These are phyloP conservation scores for Poecilia latipinna DNA, from an alignment of 2,113 vertebrate genomes.

Conservation along the genomic window DNA sequence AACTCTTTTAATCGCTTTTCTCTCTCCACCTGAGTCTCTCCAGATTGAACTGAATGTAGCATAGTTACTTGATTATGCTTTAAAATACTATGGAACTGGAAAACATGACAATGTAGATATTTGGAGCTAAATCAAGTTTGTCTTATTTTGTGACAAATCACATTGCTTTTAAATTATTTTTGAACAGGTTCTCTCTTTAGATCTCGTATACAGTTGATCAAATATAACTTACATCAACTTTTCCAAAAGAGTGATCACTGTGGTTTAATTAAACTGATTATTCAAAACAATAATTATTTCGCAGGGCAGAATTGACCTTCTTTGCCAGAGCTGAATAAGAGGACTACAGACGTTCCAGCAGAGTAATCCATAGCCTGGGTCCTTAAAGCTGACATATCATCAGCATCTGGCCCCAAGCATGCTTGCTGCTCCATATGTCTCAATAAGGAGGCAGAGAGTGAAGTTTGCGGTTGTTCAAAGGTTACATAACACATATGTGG, in stretches of 20 bases:
- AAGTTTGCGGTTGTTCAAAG: constrained; percentile 71
- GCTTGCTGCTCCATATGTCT: constrained; percentile 68
- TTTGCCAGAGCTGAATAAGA: constrained; percentile 51
- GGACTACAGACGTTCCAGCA: constrained; percentile 70
- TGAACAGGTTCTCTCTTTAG: background rate
- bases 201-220: background rate
- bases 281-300: constrained; percentile 51
- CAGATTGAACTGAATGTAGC: no score
- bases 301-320: constrained; percentile 47
- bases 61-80: no score
- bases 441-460: constrained; percentile 40
- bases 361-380: constrained; percentile 70
- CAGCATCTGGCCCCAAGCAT: constrained; percentile 71
- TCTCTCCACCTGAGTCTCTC: no score
- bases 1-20: no score
- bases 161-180: background rate
- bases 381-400: constrained; percentile 72
- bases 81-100: no score
- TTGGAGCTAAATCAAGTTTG: constrained; percentile 13
- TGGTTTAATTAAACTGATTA: constrained; percentile 54
- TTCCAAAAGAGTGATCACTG: constrained; percentile 37
- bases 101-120: background rate
- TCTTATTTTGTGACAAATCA: background rate
- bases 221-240: background rate
- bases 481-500: constrained; percentile 67